phyloP scores from a whole-genome alignment of 2,888 invertebrate species.

The Eupithecia tripunctaria region DNA sequence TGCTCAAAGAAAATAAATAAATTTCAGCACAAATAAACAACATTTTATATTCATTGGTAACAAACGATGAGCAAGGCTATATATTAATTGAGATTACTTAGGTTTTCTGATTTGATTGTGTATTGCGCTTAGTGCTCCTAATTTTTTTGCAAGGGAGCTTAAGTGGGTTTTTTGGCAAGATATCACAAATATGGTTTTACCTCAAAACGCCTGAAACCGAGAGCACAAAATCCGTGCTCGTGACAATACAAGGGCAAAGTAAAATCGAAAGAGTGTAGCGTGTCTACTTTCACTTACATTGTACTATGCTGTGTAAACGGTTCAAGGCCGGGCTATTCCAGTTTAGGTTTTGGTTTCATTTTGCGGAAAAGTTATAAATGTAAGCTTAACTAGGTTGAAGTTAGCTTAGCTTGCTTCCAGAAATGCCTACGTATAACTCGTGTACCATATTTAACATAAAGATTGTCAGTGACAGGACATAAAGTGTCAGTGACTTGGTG shows the following conservation, averaged over 20 bases:
- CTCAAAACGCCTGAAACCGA: neutral
- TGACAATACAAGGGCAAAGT: conserved; percentile 11
- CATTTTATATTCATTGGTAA: too few relatives aligned
- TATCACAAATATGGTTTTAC: neutral
- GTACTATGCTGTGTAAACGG: conserved; percentile 23
- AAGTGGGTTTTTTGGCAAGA: neutral
- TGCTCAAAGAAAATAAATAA: too few relatives aligned
- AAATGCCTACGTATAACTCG: neutral
- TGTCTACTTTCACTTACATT: conserved; percentile 29
- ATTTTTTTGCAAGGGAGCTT: neutral
- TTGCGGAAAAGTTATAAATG: neutral
- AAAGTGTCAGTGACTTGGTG: too few relatives aligned
- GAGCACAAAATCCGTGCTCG: neutral
- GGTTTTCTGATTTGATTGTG: too few relatives aligned
- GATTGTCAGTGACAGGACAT: neutral
- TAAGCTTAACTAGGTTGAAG: neutral
- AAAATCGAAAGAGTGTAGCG: conserved; percentile 31
- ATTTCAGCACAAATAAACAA: too few relatives aligned
- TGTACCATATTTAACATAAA: neutral
- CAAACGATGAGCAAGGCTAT: too few relatives aligned
- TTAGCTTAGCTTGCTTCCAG: neutral
- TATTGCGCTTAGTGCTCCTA: too few relatives aligned
- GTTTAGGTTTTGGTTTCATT: conserved; percentile 1
- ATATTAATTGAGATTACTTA: too few relatives aligned
- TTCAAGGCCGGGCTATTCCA: conserved; percentile 24